Evolutionary conservation across 1,140 invertebrate species (phyloP), one percentile per base, ranked within the genome.

Genomic region (Wasmannia auropunctata): DNA sequence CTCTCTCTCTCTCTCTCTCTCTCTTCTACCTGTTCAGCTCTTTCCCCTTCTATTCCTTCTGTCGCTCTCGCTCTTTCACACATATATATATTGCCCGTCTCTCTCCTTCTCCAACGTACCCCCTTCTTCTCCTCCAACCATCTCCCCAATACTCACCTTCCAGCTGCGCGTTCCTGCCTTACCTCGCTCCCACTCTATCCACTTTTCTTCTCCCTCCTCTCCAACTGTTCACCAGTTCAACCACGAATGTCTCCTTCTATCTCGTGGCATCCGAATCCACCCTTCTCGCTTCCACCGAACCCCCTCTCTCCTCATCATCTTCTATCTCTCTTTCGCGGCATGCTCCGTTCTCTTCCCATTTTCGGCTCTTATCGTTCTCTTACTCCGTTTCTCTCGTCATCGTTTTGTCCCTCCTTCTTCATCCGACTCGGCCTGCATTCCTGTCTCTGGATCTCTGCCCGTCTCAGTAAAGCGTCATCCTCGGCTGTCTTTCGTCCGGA

Each of bases 111-210:
- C 56, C 28, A 72, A 14, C 74, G 37, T 84, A 49, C 80, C 60
- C 72, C 51, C 84, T 67, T 80, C 76, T 75, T 69, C 85, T 80
- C 46, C 22, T 19, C 40, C 16, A 54, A 51, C 76, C 74, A 67
- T 5, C 60, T 54, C 37, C 14, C 54, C 67, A 46, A 7, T 67
- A 37, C 46, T 83, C 28, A 86, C 85, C 83, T 80, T 88, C 81
- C 86, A 75, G 49, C 79, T 85, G 62, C 85, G 80, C 90, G 89
- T 86, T 86, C 72, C 87, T 88, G 79, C 86, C 79, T 85, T 85
- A 83, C 86, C 86, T 76, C 83, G 43, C 87, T 89, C 88, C 88
- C 81, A 79, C 65, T 54, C 37, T 16, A 10, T 8, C 31, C 25
- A 8, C 65, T 79, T 69, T 86, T 86, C 58, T 87, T 60, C 85